Evolutionary conservation across 2,113 vertebrate genomes (phyloP), one percentile per base, ranked within the genome.

Genomic region (Amia ocellicauda): DNA sequence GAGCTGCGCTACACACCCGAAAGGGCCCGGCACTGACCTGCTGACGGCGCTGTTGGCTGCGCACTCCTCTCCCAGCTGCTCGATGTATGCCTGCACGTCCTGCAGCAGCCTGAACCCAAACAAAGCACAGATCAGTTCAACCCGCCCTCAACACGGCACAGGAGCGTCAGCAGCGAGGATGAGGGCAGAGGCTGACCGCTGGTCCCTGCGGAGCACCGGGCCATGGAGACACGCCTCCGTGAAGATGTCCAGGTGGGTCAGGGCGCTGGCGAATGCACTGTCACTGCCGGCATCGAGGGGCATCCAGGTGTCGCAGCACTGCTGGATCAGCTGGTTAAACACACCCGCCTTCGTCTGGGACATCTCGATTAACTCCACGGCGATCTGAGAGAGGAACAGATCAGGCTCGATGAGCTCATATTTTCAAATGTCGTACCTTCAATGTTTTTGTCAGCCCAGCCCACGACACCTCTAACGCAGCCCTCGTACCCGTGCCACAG

Each of bases 131-230:
- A 10, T 22, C 40, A 40, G 41, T 42, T 3, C 19, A 41, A 4
- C 17, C 24, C 41, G n/a, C 16, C 22, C 2, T 26, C 2, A 52
- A 63, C 45, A 41, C 4, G 20, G 8, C 17, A 14, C 10, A 52
- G 19, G 47, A 19, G 9, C 49, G 27, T 62, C 13, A 19, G 2
- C 5, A 62, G 28, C 11, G 50, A 40, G 24, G 29, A 47, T 17
- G 16, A 47, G n/a, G 20, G 1, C 71, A 26, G 14, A 27, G 19
- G 56, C 85, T 36, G 11, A 97, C 96, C 94, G 91, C 42, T 97
- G 96, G 75, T 99, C 96, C 76, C 80, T 92, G 69, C 95, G 89
- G 77, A 94, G 94, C 59, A 98, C 89, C 10, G 93, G 89, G 54
- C 94, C 96, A 60, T 96, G 93, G 16, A 94, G 60, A 66, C 94